phyloP scores from a whole-genome alignment of 2,797 vertebrate species.

The Amphiprion clarkii region DNA sequence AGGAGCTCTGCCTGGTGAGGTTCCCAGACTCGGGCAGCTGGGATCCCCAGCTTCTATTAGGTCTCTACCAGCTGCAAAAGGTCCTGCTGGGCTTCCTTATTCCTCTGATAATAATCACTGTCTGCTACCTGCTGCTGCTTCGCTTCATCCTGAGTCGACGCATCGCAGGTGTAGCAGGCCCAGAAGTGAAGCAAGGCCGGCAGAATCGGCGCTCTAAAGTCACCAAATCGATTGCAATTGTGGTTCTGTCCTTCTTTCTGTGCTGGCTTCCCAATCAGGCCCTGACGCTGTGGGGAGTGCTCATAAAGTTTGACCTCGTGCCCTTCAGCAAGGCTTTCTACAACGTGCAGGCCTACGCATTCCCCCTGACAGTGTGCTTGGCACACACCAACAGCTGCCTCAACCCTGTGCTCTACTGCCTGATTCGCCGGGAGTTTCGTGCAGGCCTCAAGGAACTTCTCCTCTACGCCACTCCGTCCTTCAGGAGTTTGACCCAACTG shows the following conservation, averaged over 20 bases:
- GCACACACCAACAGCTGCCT: slow-evolving; percentile 90
- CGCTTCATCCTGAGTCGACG: slow-evolving; percentile 83
- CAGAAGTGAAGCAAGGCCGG: slow-evolving; percentile 72
- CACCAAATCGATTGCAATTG: slow-evolving; percentile 86
- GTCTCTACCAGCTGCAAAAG: slow-evolving; percentile 85
- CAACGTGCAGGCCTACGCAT: slow-evolving; percentile 86
- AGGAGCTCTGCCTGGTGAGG: slow-evolving; percentile 85
- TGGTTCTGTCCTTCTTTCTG: slow-evolving; percentile 88
- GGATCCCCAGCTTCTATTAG: slow-evolving; percentile 87
- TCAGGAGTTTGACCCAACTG: slow-evolving; percentile 77
- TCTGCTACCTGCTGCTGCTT: slow-evolving; percentile 84
- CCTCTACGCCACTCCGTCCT: slow-evolving; percentile 79
- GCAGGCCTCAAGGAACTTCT: slow-evolving; percentile 85
- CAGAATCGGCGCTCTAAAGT: slow-evolving; percentile 84
- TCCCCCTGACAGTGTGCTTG: slow-evolving; percentile 87
- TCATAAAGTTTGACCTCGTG: slow-evolving; percentile 88
- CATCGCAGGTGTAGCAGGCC: slow-evolving; percentile 63
- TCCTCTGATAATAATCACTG: slow-evolving; percentile 81
- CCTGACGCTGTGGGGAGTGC: slow-evolving; percentile 86
- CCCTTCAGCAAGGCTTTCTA: slow-evolving; percentile 88
- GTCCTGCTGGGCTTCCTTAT: slow-evolving; percentile 85
- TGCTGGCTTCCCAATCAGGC: slow-evolving; percentile 90
- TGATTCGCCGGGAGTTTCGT: slow-evolving; percentile 85
- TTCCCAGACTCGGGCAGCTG: slow-evolving; percentile 85
- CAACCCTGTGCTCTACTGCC: slow-evolving; percentile 88